A percentile compares a stretch with the other conserved stretches of the same genome.
Conservation (phyloP, 2,888 invertebrate genomes). For the Trypoxylon attenuatum region DNA sequence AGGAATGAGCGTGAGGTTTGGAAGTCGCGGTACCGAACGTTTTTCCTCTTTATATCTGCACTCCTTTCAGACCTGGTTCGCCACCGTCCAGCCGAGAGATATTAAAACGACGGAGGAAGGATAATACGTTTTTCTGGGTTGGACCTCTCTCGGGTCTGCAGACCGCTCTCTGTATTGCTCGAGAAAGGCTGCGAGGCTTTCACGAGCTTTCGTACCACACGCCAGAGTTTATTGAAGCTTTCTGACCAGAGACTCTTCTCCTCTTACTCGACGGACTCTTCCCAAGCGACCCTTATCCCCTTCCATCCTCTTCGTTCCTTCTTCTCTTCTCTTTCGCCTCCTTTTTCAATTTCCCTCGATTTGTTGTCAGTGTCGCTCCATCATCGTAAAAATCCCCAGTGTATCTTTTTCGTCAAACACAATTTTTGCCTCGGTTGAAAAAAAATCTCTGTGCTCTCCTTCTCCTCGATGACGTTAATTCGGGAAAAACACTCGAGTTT, state of each 20-base stretch:
- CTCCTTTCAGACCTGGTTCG: too few relatives aligned
- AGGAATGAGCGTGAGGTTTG: too few relatives aligned
- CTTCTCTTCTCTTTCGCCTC: neutral
- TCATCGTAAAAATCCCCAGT: too few relatives aligned
- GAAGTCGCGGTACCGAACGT: too few relatives aligned
- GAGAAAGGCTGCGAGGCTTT: conserved; percentile 2
- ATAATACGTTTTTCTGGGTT: neutral
- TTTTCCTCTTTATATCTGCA: too few relatives aligned
- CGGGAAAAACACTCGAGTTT: too few relatives aligned
- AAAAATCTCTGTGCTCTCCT: too few relatives aligned
- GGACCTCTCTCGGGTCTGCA: neutral
- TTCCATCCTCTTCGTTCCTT: neutral
- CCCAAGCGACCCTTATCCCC: neutral
- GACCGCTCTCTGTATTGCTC: conserved; percentile 1
- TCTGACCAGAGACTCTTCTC: conserved; percentile 9
- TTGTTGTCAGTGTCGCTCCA: too few relatives aligned
- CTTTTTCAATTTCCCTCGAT: too few relatives aligned
- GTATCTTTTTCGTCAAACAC: too few relatives aligned
- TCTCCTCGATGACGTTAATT: too few relatives aligned
- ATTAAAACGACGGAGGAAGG: neutral
- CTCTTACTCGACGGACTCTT: neutral
- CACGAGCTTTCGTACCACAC: neutral
- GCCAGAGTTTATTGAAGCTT: conserved; percentile 11
- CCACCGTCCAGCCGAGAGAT: neutral
- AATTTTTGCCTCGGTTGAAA: too few relatives aligned